Conservation (phyloP, 2,797 vertebrate genomes). For the Danio albolineatus region DNA sequence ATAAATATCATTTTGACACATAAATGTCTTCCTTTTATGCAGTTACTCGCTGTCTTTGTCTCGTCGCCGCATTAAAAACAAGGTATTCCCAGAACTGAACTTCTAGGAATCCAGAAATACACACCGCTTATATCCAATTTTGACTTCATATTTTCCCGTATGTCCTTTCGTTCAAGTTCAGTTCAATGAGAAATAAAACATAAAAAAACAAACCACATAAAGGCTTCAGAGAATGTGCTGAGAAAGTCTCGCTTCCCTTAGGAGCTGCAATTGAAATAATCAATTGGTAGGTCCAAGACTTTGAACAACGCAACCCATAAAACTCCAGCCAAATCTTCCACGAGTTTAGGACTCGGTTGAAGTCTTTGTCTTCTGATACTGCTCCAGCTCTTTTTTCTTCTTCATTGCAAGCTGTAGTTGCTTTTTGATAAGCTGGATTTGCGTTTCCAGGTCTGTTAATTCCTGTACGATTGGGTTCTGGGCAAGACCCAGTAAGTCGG, state of each 20-base stretch:
- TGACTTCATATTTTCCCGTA: not conserved
- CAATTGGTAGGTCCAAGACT: conserved; percentile 15
- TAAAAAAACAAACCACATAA: conserved; percentile 35
- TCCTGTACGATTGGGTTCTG: conserved; percentile 88
- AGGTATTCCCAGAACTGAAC: conserved; percentile 44
- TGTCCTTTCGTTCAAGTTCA: conserved; percentile 15
- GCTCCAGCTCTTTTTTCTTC: conserved; percentile 93
- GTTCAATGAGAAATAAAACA: conserved; percentile 37
- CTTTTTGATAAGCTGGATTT: conserved; percentile 93
- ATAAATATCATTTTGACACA: conserved; percentile 55
- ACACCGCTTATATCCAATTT: conserved; percentile 21
- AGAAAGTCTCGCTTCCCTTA: conserved; percentile 30
- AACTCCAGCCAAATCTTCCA: conserved; percentile 52
- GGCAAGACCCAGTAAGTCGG: conserved; percentile 79
- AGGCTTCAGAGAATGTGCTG: conserved; percentile 38
- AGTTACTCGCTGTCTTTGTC: conserved; percentile 25
- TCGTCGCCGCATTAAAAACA: conserved; percentile 12
- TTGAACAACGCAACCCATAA: conserved; percentile 34
- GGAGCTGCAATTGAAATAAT: conserved; percentile 46
- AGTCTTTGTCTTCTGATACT: conserved; percentile 78
- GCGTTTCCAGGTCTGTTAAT: conserved; percentile 90
- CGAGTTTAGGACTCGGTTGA: conserved; percentile 63
- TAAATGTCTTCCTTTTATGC: conserved; percentile 40
- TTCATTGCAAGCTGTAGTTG: conserved; percentile 93
- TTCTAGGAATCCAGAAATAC: conserved; percentile 39